Evolutionary conservation across 1,140 invertebrate genomes (phyloP), one percentile per base, ranked within the genome.

Genomic region (Lepidurus apus): DNA sequence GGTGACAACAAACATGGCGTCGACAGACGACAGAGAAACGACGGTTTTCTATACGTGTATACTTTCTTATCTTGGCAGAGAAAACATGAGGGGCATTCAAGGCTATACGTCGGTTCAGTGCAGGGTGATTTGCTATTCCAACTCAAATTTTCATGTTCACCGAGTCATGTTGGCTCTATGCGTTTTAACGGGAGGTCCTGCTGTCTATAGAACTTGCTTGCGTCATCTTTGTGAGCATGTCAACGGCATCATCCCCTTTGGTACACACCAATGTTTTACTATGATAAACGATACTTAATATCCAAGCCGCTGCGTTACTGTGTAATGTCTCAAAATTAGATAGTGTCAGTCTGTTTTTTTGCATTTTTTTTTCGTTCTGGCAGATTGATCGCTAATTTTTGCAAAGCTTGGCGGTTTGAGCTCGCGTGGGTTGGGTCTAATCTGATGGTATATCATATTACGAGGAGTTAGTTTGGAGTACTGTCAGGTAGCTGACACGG

Each of bases 121-220:
- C 53, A 65, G 53, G 53, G 53, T 65, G 53, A 65, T 65, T 65
- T 65, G 53, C 53, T 65, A 65, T 65, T 13, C 53, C 21, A 21
- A 65, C 53, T 65, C 21, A 65, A 65, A n/a, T 65, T n/a, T 65
- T 65, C 21, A 65, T 65, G 53, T 65, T 65, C 53, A 65, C 53
- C 21, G 0, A 65, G 53, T 65, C 53, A 65, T 21, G 53, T 21
- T 65, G 17, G 53, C 53, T 65, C 53, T 34, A 3, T 34, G 21
- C 21, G 10, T 21, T 65, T 65, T 65, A 13, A 65, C 21, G 53
- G 53, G 53, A 65, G 53, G 53, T 65, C 53, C 53, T 65, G 53
- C 53, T 21, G 53, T 65, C 53, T 65, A 21, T n/a, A 65, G 53
- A 47, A 65, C 53, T 65, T 9, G 53, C 53, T 65, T 65, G 53